Conservation (phyloP, 2,797 vertebrate species). For the Oryzias sinensis region DNA sequence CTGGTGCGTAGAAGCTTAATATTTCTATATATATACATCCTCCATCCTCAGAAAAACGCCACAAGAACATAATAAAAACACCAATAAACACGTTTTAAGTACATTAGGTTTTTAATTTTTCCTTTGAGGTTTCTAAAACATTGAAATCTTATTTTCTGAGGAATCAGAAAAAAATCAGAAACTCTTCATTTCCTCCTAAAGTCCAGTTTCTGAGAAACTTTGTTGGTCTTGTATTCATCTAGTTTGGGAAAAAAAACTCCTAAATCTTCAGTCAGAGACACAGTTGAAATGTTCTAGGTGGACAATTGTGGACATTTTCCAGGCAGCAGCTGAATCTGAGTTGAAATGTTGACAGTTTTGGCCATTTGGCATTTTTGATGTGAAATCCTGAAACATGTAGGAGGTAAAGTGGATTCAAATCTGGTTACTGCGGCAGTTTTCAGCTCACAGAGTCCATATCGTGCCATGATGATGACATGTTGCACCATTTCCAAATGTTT, state of each 20-base stretch:
- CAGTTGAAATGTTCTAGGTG: conserved; percentile 2
- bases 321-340: conserved; percentile 3
- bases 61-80: no score
- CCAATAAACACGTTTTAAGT: no score
- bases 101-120: no score
- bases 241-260: no score
- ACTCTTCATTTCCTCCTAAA: background rate
- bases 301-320: background rate
- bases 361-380: background rate
- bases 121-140: background rate
- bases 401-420: no score
- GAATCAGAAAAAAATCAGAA: background rate
- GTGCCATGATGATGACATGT: no score
- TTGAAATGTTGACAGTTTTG: conserved; percentile 13
- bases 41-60: no score
- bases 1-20: no score
- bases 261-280: background rate
- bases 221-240: background rate
- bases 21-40: no score
- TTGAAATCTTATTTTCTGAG: background rate
- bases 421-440: background rate
- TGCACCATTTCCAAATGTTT: no score
- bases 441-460: background rate
- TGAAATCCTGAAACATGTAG: background rate
- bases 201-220: background rate